Evolutionary conservation across 2,113 vertebrate genomes (phyloP).

Genomic region (Poecilia latipinna): DNA sequence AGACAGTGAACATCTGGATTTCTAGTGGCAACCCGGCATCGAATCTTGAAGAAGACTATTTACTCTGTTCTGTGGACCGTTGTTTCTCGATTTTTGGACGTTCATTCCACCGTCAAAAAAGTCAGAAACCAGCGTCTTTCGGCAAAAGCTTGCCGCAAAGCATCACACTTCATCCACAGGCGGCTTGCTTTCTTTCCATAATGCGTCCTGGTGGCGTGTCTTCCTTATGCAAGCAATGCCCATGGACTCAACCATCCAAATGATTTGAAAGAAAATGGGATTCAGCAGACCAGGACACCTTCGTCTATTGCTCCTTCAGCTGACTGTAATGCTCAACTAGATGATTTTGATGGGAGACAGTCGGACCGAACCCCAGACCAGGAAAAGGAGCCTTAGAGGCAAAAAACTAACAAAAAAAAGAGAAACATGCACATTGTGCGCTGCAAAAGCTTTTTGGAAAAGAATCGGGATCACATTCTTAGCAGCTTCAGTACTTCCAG

Average conservation of each 20-base stretch:
- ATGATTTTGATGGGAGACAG: neutral
- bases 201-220: neutral
- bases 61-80: no score
- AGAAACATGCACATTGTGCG: neutral
- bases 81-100: no score
- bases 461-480: neutral
- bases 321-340: neutral
- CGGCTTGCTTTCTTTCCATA: neutral
- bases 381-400: neutral
- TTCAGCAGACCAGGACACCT: neutral
- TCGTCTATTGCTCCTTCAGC: neutral
- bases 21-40: no score
- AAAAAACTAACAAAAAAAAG: neutral
- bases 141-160: neutral
- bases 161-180: neutral
- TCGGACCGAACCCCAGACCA: neutral
- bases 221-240: neutral
- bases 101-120: no score
- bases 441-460: neutral
- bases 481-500: neutral
- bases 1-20: no score
- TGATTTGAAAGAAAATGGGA: neutral
- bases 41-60: no score
- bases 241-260: slow-evolving; percentile 1
- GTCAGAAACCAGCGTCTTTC: neutral